These are phyloP conservation scores for Trilocha varians DNA, from an alignment of 2,888 invertebrate genomes.

Conservation along the genomic window DNA sequence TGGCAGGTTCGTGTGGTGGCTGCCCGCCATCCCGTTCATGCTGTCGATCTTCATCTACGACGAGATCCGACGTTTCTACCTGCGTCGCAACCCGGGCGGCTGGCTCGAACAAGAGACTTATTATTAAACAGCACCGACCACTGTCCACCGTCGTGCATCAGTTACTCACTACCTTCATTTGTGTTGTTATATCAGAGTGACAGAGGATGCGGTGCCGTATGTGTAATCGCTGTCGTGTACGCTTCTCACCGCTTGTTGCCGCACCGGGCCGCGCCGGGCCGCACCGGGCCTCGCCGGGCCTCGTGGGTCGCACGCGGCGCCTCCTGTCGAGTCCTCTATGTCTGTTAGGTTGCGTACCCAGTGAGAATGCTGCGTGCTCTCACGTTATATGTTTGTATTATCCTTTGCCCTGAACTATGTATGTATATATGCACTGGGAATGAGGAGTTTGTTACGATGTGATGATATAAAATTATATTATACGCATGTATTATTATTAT, in stretches of 20 bases:
- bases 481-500: slow-evolving; percentile 34
- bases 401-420: slow-evolving; percentile 41
- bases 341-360: slow-evolving; percentile 30
- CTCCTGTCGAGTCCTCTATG: too few species aligned
- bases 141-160: slow-evolving; percentile 50
- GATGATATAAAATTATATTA: slow-evolving; percentile 45
- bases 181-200: slow-evolving; percentile 59
- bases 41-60: slow-evolving; percentile 99
- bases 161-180: slow-evolving; percentile 60
- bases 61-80: slow-evolving; percentile 96
- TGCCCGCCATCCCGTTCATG: slow-evolving; percentile 98
- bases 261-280: slow-evolving; percentile 37
- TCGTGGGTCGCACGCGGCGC: too few species aligned
- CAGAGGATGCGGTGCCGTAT: slow-evolving; percentile 56
- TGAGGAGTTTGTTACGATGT: slow-evolving; percentile 51
- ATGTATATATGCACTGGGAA: slow-evolving; percentile 68
- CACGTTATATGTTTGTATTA: slow-evolving; percentile 16
- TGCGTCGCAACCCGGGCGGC: slow-evolving; percentile 97
- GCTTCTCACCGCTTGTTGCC: slow-evolving; percentile 66
- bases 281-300: slow-evolving; percentile 32
- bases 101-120: slow-evolving; percentile 99
- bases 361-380: slow-evolving; percentile 25
- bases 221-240: slow-evolving; percentile 62
- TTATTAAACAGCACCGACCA: slow-evolving; percentile 79
- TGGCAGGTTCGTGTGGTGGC: slow-evolving; percentile 99